A percentile compares a stretch with the other conserved stretches of the same genome.
Conservation (phyloP, 2,113 vertebrate species). For the Thamnophis sirtalis region DNA sequence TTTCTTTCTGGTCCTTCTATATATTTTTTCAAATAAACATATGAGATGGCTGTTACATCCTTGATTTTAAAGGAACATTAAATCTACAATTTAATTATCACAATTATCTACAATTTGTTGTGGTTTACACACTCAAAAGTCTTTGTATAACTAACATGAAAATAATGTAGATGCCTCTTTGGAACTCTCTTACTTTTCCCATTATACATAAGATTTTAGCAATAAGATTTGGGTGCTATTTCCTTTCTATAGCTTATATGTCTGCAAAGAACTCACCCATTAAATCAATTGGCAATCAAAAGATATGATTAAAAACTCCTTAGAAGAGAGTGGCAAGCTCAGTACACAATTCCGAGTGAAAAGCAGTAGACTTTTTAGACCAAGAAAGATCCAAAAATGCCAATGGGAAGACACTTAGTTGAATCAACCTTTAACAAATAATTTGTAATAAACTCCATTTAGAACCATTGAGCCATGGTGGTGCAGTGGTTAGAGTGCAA, state of each 20-base stretch:
- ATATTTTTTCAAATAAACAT: not conserved
- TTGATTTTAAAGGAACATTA: not conserved
- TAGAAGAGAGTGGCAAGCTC: not conserved
- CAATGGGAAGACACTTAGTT: not conserved
- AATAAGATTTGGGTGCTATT: not conserved
- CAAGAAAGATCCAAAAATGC: not conserved
- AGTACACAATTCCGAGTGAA: not conserved
- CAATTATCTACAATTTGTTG: not conserved
- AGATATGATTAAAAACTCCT: not conserved
- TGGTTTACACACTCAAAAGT: not conserved
- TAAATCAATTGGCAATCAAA: not conserved
- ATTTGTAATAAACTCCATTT: not conserved
- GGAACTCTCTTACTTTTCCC: not conserved
- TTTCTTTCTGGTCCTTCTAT: not conserved
- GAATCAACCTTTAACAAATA: not conserved
- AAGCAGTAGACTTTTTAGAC: not conserved
- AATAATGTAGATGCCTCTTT: not conserved
- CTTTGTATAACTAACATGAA: not conserved
- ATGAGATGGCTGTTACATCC: not conserved
- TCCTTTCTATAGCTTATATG: not conserved
- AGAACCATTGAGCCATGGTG: not conserved
- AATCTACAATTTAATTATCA: too few species aligned
- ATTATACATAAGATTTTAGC: not conserved
- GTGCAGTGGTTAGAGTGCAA: too few species aligned
- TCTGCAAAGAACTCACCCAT: not conserved